Evolutionary conservation across 1,140 invertebrate species (phyloP), one percentile per base, ranked within the genome.

Genomic region (Tribolium castaneum): DNA sequence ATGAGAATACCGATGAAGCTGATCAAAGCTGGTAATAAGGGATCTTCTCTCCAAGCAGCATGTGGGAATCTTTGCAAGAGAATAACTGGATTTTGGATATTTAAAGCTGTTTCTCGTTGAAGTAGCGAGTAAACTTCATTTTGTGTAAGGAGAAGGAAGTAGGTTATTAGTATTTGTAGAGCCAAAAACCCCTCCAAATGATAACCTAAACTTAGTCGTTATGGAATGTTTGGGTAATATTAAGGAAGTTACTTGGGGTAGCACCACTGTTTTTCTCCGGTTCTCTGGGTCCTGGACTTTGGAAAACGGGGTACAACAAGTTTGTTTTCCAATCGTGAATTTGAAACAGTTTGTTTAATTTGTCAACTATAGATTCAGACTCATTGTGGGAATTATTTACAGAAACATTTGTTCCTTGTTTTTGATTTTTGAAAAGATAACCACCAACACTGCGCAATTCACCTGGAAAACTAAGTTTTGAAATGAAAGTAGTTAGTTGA

Each of bases 1-100:
- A 95, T 90, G 52, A 96, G 80, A 94, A 87, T 0, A 92, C 92
- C 73, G 59, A 94, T 90, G 81, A 93, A 91, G 70, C 59, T 22
- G 0, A 66, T 66, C 59, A 66, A 12, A 10, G 59, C 59, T 35
- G 59, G 59, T 10, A 66, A 12, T 9, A 66, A 14, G 45, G 59
- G 59, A 35, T 66, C 59, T 12, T 66, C 59, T 35, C 13, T 66
- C 59, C 59, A 66, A 14, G 22, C 14, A 7, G 59, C 59, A 13
- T 35, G 30, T 13, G 59, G 59, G 13, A 66, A 66, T 66, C 59
- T 25, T 35, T 66, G 59, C 25, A 66, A 14, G 59, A 6, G 59
- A 4, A 66, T 1, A 34, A 25, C 10, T 5, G 54, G 54, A 45
- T 39, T 39, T 39, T 3, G 34, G 39, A 45, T 45, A 10, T 45